These are phyloP conservation scores for Corythornis leucogaster DNA, from an alignment of 2,797 vertebrate genomes.

Conservation along the genomic window DNA sequence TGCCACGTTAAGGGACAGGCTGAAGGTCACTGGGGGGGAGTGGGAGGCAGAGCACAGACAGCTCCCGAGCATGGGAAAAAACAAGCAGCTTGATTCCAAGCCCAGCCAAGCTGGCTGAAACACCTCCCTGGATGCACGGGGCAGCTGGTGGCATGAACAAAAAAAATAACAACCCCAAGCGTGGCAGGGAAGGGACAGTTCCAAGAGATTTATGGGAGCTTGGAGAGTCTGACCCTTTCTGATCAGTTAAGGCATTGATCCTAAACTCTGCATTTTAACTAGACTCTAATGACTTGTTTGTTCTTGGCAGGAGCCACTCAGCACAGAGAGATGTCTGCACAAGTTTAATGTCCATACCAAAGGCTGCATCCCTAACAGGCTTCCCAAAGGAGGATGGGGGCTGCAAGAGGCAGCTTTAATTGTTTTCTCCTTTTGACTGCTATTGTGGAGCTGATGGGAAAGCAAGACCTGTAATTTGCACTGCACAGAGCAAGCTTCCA, in stretches of 20 bases:
- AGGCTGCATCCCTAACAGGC: conserved; percentile 9
- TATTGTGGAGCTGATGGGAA: conserved; percentile 28
- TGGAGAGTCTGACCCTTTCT: neutral
- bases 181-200: neutral
- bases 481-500: neutral
- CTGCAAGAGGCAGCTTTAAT: neutral
- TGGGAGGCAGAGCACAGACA: neutral
- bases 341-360: neutral
- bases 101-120: neutral
- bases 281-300: conserved; percentile 44
- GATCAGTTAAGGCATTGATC: neutral
- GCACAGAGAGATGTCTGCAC: neutral
- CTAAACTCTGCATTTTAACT: conserved; percentile 15
- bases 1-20: neutral
- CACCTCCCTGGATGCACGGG: neutral
- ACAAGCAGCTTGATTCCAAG: rapidly evolving
- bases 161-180: rapidly evolving
- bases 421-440: conserved; percentile 14
- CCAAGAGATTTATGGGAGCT: neutral
- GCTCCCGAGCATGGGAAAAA: neutral
- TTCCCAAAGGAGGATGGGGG: neutral
- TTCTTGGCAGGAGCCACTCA: conserved; percentile 43
- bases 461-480: neutral
- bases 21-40: neutral
- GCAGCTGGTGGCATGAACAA: neutral